Evolutionary conservation across 2,888 invertebrate species (phyloP).

Genomic region (Drosophila greeni): DNA sequence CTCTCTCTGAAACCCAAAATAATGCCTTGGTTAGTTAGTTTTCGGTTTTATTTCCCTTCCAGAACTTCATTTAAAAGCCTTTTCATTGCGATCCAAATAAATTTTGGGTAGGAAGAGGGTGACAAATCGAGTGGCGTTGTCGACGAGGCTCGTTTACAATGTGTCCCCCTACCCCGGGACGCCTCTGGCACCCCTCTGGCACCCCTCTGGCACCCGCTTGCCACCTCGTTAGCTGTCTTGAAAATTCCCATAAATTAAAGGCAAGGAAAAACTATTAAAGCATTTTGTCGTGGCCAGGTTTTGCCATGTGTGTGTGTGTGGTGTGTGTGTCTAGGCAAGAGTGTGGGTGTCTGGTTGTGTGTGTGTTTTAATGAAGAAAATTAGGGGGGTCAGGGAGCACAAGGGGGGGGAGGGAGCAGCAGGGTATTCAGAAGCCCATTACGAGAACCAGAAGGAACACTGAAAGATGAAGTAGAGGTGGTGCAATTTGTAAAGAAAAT

Average conservation of each 20-base stretch:
- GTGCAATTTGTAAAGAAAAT: too few species aligned
- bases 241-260: constrained; percentile 70
- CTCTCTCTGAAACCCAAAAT: constrained; percentile 6
- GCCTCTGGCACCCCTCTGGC: neutral
- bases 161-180: neutral
- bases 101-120: constrained; percentile 4
- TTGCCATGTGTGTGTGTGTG: constrained; percentile 19
- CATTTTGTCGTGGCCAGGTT: constrained; percentile 51
- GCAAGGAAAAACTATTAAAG: constrained; percentile 69
- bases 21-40: constrained; percentile 33
- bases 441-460: constrained; percentile 14
- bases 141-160: constrained; percentile 46
- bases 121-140: constrained; percentile 44
- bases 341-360: constrained; percentile 1
- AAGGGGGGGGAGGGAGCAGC: neutral
- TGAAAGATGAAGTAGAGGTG: neutral
- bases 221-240: constrained; percentile 43
- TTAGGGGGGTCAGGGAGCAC: constrained; percentile 42
- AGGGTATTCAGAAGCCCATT: constrained; percentile 14
- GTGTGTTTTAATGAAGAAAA: constrained; percentile 61
- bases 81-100: constrained; percentile 51
- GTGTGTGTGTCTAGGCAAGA: neutral
- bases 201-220: neutral
- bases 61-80: constrained; percentile 65
- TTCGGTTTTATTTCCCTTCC: constrained; percentile 20